phyloP scores from a whole-genome alignment of 2,797 vertebrate genomes.

The Aotus griseimembra region DNA sequence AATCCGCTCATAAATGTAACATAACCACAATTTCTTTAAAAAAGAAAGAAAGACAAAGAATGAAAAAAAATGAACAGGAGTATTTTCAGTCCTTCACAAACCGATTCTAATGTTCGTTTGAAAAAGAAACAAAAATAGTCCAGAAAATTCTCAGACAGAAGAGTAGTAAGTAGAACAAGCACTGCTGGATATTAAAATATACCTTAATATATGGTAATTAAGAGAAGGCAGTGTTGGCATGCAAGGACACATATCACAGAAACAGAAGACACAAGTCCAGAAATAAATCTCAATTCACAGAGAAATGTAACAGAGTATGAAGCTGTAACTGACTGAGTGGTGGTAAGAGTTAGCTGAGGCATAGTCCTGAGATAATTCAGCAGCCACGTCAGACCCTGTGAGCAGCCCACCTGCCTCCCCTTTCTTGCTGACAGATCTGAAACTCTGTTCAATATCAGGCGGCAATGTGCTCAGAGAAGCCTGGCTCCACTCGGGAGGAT shows the following conservation, averaged over 20 bases:
- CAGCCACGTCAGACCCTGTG: rapidly evolving
- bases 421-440: neutral
- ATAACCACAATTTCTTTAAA: neutral
- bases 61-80: neutral
- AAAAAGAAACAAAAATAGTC: slow-evolving; percentile 1
- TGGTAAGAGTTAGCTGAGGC: neutral
- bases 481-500: rapidly evolving
- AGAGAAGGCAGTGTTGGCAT: neutral
- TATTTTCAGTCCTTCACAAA: neutral
- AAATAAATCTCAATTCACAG: neutral
- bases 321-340: rapidly evolving
- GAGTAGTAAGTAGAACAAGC: neutral
- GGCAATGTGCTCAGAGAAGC: rapidly evolving
- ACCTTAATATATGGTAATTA: neutral
- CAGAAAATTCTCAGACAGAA: neutral
- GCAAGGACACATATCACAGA: neutral
- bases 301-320: rapidly evolving
- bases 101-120: neutral
- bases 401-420: neutral
- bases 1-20: neutral
- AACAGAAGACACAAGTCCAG: neutral
- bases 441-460: neutral
- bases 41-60: neutral
- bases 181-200: neutral
- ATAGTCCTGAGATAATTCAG: rapidly evolving